Percentiles rank a stretch among this genome's conserved stretches.
Conservation (phyloP, 2,797 vertebrate genomes). For the Ibycter americanus region DNA sequence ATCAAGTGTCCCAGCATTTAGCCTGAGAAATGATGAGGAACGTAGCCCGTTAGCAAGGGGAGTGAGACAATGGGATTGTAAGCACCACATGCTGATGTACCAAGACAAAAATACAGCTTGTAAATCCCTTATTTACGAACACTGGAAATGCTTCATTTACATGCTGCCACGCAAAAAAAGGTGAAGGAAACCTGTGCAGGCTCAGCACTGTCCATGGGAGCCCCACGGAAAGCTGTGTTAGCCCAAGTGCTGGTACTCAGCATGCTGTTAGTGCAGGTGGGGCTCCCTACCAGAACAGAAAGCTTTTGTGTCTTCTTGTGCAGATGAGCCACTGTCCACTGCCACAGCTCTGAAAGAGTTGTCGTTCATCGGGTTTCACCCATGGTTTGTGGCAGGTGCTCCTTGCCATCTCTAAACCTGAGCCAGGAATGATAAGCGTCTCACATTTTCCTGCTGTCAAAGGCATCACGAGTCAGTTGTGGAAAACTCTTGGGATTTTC, state of each 20-base stretch:
- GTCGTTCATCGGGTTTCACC: background rate
- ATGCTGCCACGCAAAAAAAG: background rate
- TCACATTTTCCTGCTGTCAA: background rate
- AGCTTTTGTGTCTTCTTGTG: background rate
- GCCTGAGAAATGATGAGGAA: background rate
- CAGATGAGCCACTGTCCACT: background rate
- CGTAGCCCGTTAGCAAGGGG: accelerated
- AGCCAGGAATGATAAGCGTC: background rate
- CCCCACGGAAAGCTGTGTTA: background rate
- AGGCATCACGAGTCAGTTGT: background rate
- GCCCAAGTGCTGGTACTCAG: background rate
- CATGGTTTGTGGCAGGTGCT: background rate
- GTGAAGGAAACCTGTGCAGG: background rate
- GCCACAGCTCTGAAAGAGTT: background rate
- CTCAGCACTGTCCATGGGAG: background rate
- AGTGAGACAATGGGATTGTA: background rate
- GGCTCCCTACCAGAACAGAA: background rate
- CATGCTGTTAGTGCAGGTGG: background rate
- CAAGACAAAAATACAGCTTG: background rate
- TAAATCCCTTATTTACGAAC: background rate
- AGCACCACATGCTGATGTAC: background rate
- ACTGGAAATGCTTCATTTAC: background rate
- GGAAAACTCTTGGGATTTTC: background rate
- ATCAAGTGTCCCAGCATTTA: background rate
- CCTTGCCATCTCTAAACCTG: background rate